These are phyloP conservation scores for Chloroclystis v-ata DNA, from an alignment of 2,888 invertebrate genomes.

Conservation along the genomic window DNA sequence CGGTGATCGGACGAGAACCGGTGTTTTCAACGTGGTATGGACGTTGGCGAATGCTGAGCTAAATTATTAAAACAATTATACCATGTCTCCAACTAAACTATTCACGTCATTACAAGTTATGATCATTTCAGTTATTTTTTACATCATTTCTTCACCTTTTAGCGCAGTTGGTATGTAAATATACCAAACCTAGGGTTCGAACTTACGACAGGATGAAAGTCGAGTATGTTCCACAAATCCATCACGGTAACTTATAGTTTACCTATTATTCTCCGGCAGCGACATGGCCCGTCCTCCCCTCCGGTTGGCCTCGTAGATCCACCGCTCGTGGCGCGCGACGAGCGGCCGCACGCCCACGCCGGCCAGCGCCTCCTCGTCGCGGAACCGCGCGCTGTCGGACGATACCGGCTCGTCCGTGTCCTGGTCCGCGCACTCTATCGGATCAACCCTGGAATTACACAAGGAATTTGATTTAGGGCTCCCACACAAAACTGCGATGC, in stretches of 20 bases:
- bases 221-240: no score
- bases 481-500: no score
- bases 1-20: conserved; percentile 75
- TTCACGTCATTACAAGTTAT: no score
- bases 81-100: no score
- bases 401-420: conserved; percentile 41
- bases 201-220: no score
- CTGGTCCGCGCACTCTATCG: conserved; percentile 37
- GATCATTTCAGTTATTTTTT: no score
- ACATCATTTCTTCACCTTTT: no score
- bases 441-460: conserved; percentile 35
- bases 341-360: conserved; percentile 65
- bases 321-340: conserved; percentile 70
- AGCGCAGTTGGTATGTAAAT: no score
- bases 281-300: conserved; percentile 61
- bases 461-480: not conserved
- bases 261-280: conserved; percentile 65
- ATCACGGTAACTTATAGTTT: conserved; percentile 1
- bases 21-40: conserved; percentile 57
- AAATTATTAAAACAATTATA: not conserved
- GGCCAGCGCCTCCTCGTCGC: conserved; percentile 56
- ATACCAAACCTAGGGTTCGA: no score
- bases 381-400: conserved; percentile 31
- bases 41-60: conserved; percentile 38
- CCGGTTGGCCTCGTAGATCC: conserved; percentile 69